Evolutionary conservation across 2,888 invertebrate species (phyloP).

Genomic region (Coleophora deauratella): DNA sequence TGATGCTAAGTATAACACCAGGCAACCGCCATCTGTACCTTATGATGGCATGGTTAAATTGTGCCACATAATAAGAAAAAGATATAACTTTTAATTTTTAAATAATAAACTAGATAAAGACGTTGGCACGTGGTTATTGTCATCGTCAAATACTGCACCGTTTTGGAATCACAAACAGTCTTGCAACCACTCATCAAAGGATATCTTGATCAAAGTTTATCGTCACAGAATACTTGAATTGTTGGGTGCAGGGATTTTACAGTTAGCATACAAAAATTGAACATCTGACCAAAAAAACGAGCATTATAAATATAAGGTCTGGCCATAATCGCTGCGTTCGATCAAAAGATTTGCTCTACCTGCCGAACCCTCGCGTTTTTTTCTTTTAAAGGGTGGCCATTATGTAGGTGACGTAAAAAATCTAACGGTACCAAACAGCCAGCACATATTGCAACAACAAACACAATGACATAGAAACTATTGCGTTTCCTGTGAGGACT

Average conservation of each 20-base stretch:
- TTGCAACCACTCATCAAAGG: conserved; percentile 11
- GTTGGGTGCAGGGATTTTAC: conserved; percentile 29
- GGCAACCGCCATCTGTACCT: too few relatives aligned
- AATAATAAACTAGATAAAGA: neutral
- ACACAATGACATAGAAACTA: conserved; percentile 62
- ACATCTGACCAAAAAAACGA: conserved; percentile 37
- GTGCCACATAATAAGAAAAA: too few relatives aligned
- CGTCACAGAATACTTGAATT: conserved; percentile 9
- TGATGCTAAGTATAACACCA: too few relatives aligned
- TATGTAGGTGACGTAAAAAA: conserved; percentile 50
- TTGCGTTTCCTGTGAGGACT: conserved; percentile 49
- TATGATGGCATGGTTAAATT: too few relatives aligned
- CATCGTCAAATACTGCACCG: neutral
- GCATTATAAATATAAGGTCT: conserved; percentile 47
- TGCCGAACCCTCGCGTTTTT: conserved; percentile 52
- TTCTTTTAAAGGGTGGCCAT: conserved; percentile 59
- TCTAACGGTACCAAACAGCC: conserved; percentile 60
- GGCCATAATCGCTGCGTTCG: conserved; percentile 49
- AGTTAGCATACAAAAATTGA: conserved; percentile 48
- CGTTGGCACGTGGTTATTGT: conserved; percentile 1
- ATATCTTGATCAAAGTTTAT: conserved; percentile 10
- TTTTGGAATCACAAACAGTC: conserved; percentile 14
- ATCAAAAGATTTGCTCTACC: conserved; percentile 65
- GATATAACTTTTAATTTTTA: too few relatives aligned
- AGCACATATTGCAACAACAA: conserved; percentile 60